These are phyloP conservation scores for Sardina pilchardus DNA, from an alignment of 2,113 vertebrate genomes.

Conservation along the genomic window DNA sequence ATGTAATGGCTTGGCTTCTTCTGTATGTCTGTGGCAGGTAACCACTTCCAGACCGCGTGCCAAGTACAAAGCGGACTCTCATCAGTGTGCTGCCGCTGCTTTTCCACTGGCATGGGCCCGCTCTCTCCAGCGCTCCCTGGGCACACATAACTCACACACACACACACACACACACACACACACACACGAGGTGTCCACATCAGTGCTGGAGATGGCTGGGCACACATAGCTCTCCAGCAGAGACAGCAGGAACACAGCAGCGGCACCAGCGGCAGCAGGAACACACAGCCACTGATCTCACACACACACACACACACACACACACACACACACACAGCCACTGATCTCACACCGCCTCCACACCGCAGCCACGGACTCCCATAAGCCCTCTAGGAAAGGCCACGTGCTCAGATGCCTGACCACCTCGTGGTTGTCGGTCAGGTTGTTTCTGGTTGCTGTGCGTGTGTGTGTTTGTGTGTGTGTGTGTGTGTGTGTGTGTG, in stretches of 20 bases:
- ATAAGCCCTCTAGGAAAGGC: background rate
- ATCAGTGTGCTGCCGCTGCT: background rate
- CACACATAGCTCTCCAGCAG: too few relatives aligned
- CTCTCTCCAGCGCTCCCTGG: background rate
- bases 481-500: background rate
- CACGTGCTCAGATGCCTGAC: background rate
- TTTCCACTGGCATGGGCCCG: background rate
- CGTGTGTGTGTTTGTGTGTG: background rate
- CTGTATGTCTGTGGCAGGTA: slow-evolving; percentile 9
- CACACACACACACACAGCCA: background rate
- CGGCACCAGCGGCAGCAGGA: background rate
- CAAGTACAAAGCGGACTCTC: slow-evolving; percentile 1
- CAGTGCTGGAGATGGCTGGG: too few relatives aligned
- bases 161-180: too few relatives aligned
- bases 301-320: too few relatives aligned
- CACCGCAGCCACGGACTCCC: background rate
- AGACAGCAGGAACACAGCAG: background rate
- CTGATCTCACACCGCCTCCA: background rate
- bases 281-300: background rate
- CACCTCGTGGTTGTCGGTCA: background rate
- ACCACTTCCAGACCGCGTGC: slow-evolving; percentile 6
- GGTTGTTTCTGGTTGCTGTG: background rate
- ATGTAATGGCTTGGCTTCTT: background rate
- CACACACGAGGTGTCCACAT: too few relatives aligned
- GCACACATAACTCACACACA: background rate